Base-by-base conservation (phyloP, 2,797 vertebrate species). In the Staurois parvus region DNA sequence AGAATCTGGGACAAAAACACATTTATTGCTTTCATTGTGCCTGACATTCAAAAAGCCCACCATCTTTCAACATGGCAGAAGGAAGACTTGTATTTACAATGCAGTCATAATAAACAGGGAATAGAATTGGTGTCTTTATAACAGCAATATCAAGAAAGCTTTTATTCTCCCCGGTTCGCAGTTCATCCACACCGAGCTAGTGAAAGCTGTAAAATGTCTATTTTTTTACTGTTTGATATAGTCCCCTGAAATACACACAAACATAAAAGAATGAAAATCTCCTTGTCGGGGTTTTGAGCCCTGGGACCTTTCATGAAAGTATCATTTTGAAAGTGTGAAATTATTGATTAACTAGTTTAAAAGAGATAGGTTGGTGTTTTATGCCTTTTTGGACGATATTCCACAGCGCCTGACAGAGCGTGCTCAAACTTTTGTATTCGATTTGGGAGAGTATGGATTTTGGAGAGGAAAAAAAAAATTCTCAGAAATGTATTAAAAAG, bases 71-170 rank as follows among this genome's bases (percentile, higher is more conserved):
- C 76, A 28, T 21, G 79, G 34, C 79, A 73, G 30, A 72, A 72
- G 48, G 69, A 72, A 52, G 32, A 62, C 73, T 48, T 62, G 37
- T 72, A 52, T 73, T 81, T 81, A 81, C 79, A 81, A 64, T 64
- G 52, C 24, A 72, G 73, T 73, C 59, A 81, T 62, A 64, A 81
- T 59, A 81, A 30, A 21, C 69, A 64, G 69, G n/a, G 56, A 81
- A 37, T 19, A 21, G 73, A 81, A 81, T 45, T 81, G 69, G 42
- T 72, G 70, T 40, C 40, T 72, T 72, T 30, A 62, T 62, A 73
- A 42, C 34, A 24, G 69, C 70, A 73, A 62, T 72, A 62, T 72
- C 52, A 62, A 42, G 79, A 29, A 81, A 59, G 68, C 69, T 62
- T 72, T 81, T 81, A 62, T 79, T 52, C 66, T 3, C 19, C 15